These are phyloP conservation scores for Drosophila subobscura DNA, from an alignment of 1,140 invertebrate species.

Conservation along the genomic window DNA sequence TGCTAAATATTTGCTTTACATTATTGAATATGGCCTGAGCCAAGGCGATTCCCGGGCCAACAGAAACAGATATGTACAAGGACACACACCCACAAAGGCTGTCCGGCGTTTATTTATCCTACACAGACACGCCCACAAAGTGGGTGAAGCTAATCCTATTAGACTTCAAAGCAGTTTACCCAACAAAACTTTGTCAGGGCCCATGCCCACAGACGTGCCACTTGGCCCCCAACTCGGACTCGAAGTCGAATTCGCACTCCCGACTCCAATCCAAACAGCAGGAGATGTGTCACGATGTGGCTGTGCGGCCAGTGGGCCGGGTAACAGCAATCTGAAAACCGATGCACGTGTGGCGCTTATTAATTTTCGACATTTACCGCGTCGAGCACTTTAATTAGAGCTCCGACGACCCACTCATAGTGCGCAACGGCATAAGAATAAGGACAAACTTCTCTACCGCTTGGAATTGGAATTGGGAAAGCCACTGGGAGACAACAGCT, in stretches of 20 bases:
- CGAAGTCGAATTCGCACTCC: no score
- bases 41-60: conserved; percentile 36
- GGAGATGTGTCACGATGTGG: no score
- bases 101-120: conserved; percentile 57
- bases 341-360: conserved; percentile 76
- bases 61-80: conserved; percentile 14
- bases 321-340: conserved; percentile 51
- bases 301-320: not conserved
- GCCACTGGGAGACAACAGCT: conserved; percentile 26
- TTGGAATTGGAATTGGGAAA: no score
- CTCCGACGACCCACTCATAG: conserved; percentile 24
- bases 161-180: conserved; percentile 77
- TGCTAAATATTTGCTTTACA: conserved; percentile 62
- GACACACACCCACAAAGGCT: conserved; percentile 5
- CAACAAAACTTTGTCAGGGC: conserved; percentile 68
- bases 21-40: conserved; percentile 68
- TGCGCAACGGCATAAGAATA: not conserved
- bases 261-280: no score
- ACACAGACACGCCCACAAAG: conserved; percentile 44
- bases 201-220: conserved; percentile 40
- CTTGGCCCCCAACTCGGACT: not conserved
- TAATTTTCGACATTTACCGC: conserved; percentile 59
- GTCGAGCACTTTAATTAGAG: conserved; percentile 61
- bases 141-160: conserved; percentile 69
- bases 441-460: conserved; percentile 22